A percentile compares a stretch with the other conserved stretches of the same genome.
These are phyloP conservation scores for Bovichtus variegatus DNA, from an alignment of 2,797 vertebrate species.

Conservation along the genomic window DNA sequence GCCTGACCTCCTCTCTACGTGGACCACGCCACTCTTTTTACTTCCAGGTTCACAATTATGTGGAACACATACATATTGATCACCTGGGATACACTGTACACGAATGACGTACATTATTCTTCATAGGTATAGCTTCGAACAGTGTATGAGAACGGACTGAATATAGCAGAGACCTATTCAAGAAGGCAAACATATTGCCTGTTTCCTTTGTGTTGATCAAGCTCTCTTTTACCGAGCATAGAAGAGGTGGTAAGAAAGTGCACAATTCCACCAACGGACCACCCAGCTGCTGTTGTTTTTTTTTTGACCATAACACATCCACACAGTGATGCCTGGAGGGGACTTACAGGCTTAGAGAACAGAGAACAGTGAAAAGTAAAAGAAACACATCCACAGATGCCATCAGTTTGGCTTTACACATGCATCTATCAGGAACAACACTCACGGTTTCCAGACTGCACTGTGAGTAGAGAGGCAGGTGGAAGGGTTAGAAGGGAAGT, in stretches of 20 bases:
- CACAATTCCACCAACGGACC: conserved; percentile 3
- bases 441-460: conserved; percentile 11
- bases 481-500: conserved; percentile 19
- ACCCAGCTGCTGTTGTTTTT: conserved; percentile 28
- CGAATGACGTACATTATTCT: no score
- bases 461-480: conserved; percentile 36
- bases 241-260: conserved; percentile 4
- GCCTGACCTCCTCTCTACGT: no score
- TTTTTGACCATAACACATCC: conserved; percentile 32
- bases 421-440: conserved; percentile 43
- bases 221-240: neutral
- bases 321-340: conserved; percentile 41
- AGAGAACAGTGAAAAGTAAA: conserved; percentile 8
- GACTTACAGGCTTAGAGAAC: conserved; percentile 23
- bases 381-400: conserved; percentile 24
- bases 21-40: no score
- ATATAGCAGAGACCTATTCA: neutral
- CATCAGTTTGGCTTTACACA: conserved; percentile 38
- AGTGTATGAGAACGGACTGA: no score
- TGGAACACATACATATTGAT: no score
- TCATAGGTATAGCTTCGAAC: no score
- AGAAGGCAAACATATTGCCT: neutral
- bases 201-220: conserved; percentile 7
- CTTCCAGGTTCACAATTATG: no score
- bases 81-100: no score